Base-by-base conservation (phyloP, 2,888 invertebrate genomes). In the Lasioglossum pauxillum region DNA sequence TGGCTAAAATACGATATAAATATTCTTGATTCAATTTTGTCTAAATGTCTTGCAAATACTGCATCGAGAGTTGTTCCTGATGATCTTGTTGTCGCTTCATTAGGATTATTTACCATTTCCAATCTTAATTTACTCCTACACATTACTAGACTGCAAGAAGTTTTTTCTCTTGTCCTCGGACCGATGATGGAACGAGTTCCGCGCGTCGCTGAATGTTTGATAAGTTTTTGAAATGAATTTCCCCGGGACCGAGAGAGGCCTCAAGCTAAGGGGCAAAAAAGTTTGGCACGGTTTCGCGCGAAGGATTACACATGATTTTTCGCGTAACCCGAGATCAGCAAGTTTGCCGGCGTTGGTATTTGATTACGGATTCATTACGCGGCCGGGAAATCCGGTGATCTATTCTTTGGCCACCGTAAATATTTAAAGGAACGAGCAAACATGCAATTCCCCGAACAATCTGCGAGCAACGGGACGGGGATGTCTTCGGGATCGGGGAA, bases 401-500 rank as follows among this genome's bases (percentile, higher is more conserved):
- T 44, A 64, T 46, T 67, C 27, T 46, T 57, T 19, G 16, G 19
- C 4, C 27, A 19, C 16, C 19, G 57, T 76, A 76, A 76, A 83
- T 82, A 60, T 81, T 81, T 57, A 67, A 57, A 57, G 44, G 8
- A 31, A 2, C 44, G 14, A 35, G 31, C 35, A 46, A 41, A 81
- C 71, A 71, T 64, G 64, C 44, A 53, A 71, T 83, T 72, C 75
- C 64, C 46, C 38, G 27, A 71, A 5, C 35, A 75, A 57, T 75
- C 49, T 49, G 2, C 0, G 35, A 16, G 60, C 12, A 46, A 10
- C 75, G 31, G 27, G 38, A 60, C 75, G 31, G 3, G 38, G 27
- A 35, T 49, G 64, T 53, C 49, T 64, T 31, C 12, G 41, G 31
- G 57, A 80, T 57, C 38, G 16, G 5, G 19, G 16, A 19, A 49